phyloP scores from a whole-genome alignment of 2,113 vertebrate genomes.

The Atractosteus spatula region DNA sequence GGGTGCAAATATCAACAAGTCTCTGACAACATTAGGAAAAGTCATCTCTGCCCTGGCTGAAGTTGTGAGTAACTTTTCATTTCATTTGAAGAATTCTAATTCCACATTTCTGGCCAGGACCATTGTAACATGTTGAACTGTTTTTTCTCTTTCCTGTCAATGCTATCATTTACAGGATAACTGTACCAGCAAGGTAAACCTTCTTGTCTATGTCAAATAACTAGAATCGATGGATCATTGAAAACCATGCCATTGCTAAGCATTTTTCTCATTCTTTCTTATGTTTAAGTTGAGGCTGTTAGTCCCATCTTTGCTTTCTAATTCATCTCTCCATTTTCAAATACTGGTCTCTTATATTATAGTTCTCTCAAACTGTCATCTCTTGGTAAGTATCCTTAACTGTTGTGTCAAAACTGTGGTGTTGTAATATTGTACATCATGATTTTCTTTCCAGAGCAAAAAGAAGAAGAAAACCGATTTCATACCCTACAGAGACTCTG shows the following conservation, averaged over 20 bases:
- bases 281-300: background rate
- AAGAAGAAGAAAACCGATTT: slow-evolving; percentile 99
- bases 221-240: slow-evolving; percentile 12
- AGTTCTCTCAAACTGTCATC: too few relatives aligned
- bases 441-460: slow-evolving; percentile 77
- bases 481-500: slow-evolving; percentile 96
- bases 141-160: slow-evolving; percentile 61
- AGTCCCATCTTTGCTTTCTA: too few relatives aligned
- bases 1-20: slow-evolving; percentile 98
- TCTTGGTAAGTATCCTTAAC: too few relatives aligned
- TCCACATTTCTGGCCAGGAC: background rate
- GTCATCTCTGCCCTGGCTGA: slow-evolving; percentile 97
- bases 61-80: slow-evolving; percentile 79
- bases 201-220: slow-evolving; percentile 19
- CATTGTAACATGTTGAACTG: slow-evolving; percentile 49
- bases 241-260: background rate
- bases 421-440: too few relatives aligned
- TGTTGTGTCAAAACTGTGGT: too few relatives aligned
- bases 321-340: background rate
- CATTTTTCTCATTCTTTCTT: too few relatives aligned
- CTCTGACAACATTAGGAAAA: slow-evolving; percentile 95
- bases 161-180: slow-evolving; percentile 88
- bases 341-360: too few relatives aligned
- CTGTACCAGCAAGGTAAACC: slow-evolving; percentile 94
- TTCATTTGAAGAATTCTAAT: background rate